Conservation (phyloP, 2,888 invertebrate species). For the Physocephala rufipes region DNA sequence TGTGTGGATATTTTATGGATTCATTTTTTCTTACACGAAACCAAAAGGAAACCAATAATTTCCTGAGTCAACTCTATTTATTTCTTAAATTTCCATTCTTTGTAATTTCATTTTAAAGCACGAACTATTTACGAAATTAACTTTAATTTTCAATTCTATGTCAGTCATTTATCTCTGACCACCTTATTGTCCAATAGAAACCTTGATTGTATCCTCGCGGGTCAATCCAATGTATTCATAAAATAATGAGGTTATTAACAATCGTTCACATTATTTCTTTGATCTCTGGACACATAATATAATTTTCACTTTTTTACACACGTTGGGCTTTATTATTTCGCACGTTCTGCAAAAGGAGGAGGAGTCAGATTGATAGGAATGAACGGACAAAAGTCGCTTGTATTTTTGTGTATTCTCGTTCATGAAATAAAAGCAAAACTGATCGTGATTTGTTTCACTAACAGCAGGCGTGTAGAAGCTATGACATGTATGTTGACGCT, state of each 20-base stretch:
- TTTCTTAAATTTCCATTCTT: no score
- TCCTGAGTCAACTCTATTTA: no score
- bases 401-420: neutral
- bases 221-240: no score
- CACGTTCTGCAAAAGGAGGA: constrained; percentile 5
- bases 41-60: no score
- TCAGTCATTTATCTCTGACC: no score
- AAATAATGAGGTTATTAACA: neutral
- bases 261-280: neutral
- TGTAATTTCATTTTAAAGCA: no score
- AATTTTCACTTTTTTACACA: neutral
- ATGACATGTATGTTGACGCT: neutral
- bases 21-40: no score
- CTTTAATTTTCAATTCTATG: no score
- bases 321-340: neutral
- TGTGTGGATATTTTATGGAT: no score
- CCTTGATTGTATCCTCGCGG: no score
- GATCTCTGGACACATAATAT: neutral
- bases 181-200: no score
- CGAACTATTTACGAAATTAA: no score
- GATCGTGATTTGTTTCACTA: neutral
- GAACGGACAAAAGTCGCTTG: neutral
- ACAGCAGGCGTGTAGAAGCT: neutral
- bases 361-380: constrained; percentile 3
- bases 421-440: neutral